phyloP scores from a whole-genome alignment of 2,113 vertebrate species.

The Pica pica region DNA sequence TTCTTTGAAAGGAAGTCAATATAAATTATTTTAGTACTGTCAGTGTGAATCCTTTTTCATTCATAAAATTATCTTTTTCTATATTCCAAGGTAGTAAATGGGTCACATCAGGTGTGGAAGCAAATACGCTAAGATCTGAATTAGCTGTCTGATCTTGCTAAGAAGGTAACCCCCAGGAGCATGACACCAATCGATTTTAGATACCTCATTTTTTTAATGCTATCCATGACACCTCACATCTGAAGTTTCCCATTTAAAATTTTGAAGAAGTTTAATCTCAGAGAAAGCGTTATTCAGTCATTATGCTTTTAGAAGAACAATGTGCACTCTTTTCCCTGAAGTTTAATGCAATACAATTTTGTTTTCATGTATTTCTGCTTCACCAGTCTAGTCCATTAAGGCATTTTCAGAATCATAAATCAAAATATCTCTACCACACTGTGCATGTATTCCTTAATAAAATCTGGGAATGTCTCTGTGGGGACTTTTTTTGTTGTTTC shows the following conservation, averaged over 20 bases:
- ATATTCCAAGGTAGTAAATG: not conserved
- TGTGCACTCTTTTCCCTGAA: not conserved
- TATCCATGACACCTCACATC: not conserved
- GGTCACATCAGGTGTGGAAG: not conserved
- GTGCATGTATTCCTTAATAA: not conserved
- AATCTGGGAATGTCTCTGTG: not conserved
- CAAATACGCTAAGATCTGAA: not conserved
- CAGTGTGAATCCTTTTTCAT: not conserved
- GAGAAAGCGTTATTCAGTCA: not conserved
- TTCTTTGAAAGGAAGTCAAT: not conserved
- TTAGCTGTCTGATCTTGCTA: not conserved
- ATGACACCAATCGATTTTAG: not conserved
- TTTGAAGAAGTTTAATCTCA: not conserved
- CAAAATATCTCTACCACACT: not conserved
- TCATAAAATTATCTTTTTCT: not conserved
- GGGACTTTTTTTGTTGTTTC: not conserved
- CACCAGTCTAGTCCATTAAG: not conserved
- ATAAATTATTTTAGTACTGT: not conserved
- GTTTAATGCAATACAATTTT: not conserved
- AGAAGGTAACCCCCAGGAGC: not conserved
- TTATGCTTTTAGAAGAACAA: not conserved
- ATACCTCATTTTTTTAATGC: not conserved
- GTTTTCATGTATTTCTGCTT: not conserved
- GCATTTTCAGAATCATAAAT: not conserved
- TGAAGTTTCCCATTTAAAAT: not conserved